A percentile compares a stretch with the other conserved stretches of the same genome.
Conservation (phyloP, 53 echinoderm and acorn worm species). For the Glandiceps talaboti region DNA sequence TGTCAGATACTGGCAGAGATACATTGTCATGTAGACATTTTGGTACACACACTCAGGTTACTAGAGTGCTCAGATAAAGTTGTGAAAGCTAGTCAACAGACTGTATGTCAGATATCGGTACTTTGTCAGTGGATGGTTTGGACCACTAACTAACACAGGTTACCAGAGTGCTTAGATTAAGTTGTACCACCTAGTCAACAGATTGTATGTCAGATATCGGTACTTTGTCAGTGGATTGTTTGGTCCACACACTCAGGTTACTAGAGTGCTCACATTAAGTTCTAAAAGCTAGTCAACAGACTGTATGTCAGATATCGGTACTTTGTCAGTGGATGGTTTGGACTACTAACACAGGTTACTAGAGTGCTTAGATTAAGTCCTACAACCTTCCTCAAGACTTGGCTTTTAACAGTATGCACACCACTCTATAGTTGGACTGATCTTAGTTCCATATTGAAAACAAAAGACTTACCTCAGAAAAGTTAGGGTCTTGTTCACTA, state of each 20-base stretch:
- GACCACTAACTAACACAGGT: too few relatives aligned
- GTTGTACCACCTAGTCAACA: too few relatives aligned
- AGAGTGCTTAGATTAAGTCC: constrained; percentile 74
- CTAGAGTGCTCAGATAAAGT: constrained; percentile 62
- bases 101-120: too few relatives aligned
- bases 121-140: too few relatives aligned
- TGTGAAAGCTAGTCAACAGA: constrained; percentile 56
- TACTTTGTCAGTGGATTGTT: constrained; percentile 85
- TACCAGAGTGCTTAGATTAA: too few relatives aligned
- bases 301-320: too few relatives aligned
- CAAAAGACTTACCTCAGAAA: constrained; percentile 82
- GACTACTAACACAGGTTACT: constrained; percentile 75
- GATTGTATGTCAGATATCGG: constrained; percentile 53
- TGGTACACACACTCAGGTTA: constrained; percentile 78
- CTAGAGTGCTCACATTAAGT: too few relatives aligned
- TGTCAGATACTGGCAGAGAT: constrained; percentile 57
- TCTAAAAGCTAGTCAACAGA: too few relatives aligned
- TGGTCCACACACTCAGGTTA: too few relatives aligned
- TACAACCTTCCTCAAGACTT: constrained; percentile 52
- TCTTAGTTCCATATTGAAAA: too few relatives aligned
- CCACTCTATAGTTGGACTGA: too few relatives aligned
- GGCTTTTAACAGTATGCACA: too few relatives aligned
- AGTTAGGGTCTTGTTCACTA: constrained; percentile 67
- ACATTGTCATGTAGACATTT: constrained; percentile 95
- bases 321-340: constrained; percentile 95